Percentiles rank a stretch among this genome's conserved stretches.
Conservation (phyloP, 2,888 invertebrate species). For the Luffia ferchaultella region DNA sequence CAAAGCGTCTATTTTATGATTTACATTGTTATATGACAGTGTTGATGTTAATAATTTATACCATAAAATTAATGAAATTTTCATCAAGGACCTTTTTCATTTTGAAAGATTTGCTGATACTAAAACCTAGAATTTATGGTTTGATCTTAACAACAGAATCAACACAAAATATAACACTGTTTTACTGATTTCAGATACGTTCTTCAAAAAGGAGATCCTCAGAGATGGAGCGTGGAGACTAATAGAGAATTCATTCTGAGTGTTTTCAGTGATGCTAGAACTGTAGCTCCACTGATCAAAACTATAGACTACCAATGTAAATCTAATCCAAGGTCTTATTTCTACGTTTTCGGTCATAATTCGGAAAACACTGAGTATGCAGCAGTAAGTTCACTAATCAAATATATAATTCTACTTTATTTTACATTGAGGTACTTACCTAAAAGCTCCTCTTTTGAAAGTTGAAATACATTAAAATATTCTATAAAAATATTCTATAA, state of each 20-base stretch:
- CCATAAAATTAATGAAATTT: too few species aligned
- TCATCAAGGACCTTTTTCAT: too few species aligned
- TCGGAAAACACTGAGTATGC: conserved; percentile 81
- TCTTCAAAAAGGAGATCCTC: conserved; percentile 64
- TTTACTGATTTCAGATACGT: too few species aligned
- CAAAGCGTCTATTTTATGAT: too few species aligned
- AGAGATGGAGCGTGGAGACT: conserved; percentile 63
- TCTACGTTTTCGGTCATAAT: conserved; percentile 89
- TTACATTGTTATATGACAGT: too few species aligned
- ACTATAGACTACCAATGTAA: conserved; percentile 80
- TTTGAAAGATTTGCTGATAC: too few species aligned
- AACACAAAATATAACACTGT: too few species aligned
- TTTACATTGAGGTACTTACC: background rate
- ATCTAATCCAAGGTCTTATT: conserved; percentile 80
- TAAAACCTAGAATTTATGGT: too few species aligned
- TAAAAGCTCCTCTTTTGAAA: background rate
- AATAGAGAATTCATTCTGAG: conserved; percentile 84
- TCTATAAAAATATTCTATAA: too few species aligned
- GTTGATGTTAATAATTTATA: too few species aligned
- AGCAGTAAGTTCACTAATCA: conserved; percentile 65
- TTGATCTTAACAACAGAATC: too few species aligned
- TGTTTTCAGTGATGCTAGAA: conserved; percentile 88
- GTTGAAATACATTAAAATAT: background rate
- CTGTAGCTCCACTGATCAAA: conserved; percentile 81
- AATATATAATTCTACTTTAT: background rate